Base-by-base conservation (phyloP, 2,888 invertebrate genomes). In the Cephus runcator region DNA sequence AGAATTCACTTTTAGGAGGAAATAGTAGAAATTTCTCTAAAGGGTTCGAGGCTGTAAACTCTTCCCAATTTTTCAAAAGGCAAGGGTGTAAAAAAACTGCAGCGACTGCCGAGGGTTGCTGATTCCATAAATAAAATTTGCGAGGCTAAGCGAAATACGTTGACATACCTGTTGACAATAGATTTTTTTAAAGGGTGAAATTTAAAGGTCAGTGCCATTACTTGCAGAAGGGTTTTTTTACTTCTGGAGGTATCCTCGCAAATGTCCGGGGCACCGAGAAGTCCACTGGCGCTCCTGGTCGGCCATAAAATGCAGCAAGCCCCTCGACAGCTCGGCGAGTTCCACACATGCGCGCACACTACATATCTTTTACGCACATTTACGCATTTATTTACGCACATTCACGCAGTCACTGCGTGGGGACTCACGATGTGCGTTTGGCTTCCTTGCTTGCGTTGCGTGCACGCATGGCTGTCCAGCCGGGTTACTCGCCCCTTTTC, bases 271-370 rank as follows among this genome's bases (percentile, higher is more conserved):
- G n/a, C 35, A 74, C 30, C 15, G 12, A 35, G 69, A 73, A 77
- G 69, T 35, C 69, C 35, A 69, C 36, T 69, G 69, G 71, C 77
- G 77, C 69, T 69, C 77, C 77, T 77, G 77, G 75, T 69, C 23
- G 73, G 75, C 75, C 69, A 75, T 75, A 77, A 77, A 77, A 77
- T 77, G 75, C 74, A 75, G 77, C 30, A 31, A 69, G 77, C 75
- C 77, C 77, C 77, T 77, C 56, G 75, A 33, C 30, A 71, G 71
- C 71, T 71, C 71, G 71, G 12, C 71, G 71, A 34, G 31, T 31
- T 34, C 31, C 71, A 71, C 71, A 71, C 71, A 34, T 34, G 71
- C 71, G 71, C 56, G 23, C 56, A 56, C 56, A 56, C 56, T 23
- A 56, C 56, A 56, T 56, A 56, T 56, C 56, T 56, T 56, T 56